phyloP scores from a whole-genome alignment of 2,888 invertebrate species.

The Leptopilina syphax region DNA sequence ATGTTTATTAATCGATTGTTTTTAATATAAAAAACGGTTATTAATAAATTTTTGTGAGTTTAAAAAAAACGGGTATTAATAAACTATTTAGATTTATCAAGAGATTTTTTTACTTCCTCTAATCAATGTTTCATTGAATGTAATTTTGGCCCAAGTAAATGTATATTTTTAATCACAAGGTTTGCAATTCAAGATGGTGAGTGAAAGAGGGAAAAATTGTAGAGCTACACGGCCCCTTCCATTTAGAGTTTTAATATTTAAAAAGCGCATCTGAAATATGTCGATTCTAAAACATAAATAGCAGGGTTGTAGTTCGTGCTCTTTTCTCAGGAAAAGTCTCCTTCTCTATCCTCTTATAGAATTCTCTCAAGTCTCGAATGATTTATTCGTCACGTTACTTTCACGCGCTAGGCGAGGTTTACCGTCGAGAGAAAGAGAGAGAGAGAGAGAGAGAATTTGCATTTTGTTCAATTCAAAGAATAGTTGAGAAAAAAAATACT shows the following conservation, averaged over 20 bases:
- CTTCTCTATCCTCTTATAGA: conserved; percentile 47
- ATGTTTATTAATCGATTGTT: no score
- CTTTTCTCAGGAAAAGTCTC: conserved; percentile 52
- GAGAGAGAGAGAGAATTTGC: background rate
- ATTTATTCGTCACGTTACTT: conserved; percentile 67
- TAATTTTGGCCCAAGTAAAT: conserved; percentile 48
- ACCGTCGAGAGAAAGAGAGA: background rate
- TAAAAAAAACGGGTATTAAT: no score
- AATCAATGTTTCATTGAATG: conserved; percentile 45
- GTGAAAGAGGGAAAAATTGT: conserved; percentile 53
- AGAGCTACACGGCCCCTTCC: conserved; percentile 59
- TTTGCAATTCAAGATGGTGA: conserved; percentile 49
- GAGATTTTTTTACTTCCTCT: background rate
- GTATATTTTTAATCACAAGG: conserved; percentile 52
- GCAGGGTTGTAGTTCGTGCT: conserved; percentile 58
- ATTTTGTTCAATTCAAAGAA: conserved; percentile 1
- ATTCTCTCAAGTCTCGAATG: conserved; percentile 62
- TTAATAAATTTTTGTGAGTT: no score
- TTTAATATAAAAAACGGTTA: no score
- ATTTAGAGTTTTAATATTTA: conserved; percentile 73
- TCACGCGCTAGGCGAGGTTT: conserved; percentile 12
- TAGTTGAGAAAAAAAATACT: no score
- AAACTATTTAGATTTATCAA: no score
- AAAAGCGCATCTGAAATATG: conserved; percentile 76
- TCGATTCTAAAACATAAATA: conserved; percentile 75